Evolutionary conservation across 2,888 invertebrate genomes (phyloP), one percentile per base, ranked within the genome.

Genomic region (Plagodis dolabraria): DNA sequence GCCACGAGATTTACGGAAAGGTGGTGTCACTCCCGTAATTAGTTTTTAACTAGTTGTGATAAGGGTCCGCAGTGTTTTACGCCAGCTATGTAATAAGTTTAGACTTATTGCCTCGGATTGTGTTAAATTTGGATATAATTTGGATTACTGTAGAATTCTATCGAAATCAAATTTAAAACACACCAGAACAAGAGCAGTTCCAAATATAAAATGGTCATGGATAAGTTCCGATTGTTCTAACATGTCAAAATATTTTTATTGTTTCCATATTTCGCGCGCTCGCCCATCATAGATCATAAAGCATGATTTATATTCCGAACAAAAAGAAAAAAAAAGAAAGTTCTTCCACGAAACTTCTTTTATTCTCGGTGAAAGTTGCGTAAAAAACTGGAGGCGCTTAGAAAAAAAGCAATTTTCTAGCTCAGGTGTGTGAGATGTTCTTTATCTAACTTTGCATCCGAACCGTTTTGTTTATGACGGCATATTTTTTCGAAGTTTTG

Each of bases 21-120:
- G 92, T 89, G 90, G 92, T 91, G 92, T 92, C 92, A 90, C 92
- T 89, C 88, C 86, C 74, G 92, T 92, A 92, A 92, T 92, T 92
- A 92, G 92, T 92, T 92, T 92, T 92, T 92, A 92, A 92, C 92
- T 92, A 92, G 92, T 92, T 92, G 86, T 91, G 92, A 92, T 92
- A 92, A 92, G 92, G 92, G 91, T 92, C 82, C 81, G 72, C 78
- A 70, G 75, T 86, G 82, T 80, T 90, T 89, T 89, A 90, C 86
- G 83, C 80, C 77, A 75, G 75, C 80, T 74, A 80, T 77, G 83
- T 83, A 87, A 87, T 88, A 89, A 87, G 79, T 87, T 83, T 72
- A 80, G 79, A 82, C 79, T 83, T 86, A 88, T 80, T 77, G 71
- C 47, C 54, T 54, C 46, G 11, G 43, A 47, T 33, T 49, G 9